These are phyloP conservation scores for Oreochromis niloticus DNA, from an alignment of 2,113 vertebrate species.

Conservation along the genomic window DNA sequence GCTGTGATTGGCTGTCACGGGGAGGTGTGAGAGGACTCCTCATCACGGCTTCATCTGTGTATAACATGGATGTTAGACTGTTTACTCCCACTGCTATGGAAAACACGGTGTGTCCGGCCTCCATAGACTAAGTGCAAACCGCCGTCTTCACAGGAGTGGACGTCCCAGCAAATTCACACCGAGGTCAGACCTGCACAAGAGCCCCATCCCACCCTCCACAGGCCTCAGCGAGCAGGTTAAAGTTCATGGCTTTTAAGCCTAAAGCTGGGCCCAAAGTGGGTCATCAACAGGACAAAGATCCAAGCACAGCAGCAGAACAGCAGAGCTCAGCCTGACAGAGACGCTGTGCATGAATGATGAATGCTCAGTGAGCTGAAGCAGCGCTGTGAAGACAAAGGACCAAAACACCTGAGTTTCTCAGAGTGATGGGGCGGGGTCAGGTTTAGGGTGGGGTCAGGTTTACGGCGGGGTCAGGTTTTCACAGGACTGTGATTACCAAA, in stretches of 20 bases:
- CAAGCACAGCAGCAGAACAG: not conserved
- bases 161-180: not conserved
- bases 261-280: not conserved
- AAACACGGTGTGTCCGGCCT: not conserved
- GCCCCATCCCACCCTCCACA: not conserved
- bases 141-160: not conserved
- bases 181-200: not conserved
- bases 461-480: not conserved
- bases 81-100: not conserved
- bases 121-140: not conserved
- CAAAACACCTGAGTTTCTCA: not conserved
- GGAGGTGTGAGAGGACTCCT: not conserved
- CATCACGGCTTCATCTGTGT: not conserved
- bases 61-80: not conserved
- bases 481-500: not conserved
- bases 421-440: not conserved
- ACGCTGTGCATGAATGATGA: not conserved
- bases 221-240: not conserved
- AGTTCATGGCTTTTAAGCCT: rapidly evolving
- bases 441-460: not conserved
- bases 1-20: not conserved
- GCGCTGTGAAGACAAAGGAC: not conserved
- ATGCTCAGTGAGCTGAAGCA: not conserved
- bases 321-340: not conserved
- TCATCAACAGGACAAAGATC: not conserved